These are phyloP conservation scores for Sitta carolinensis DNA, from an alignment of 2,797 vertebrate species.

Conservation along the genomic window DNA sequence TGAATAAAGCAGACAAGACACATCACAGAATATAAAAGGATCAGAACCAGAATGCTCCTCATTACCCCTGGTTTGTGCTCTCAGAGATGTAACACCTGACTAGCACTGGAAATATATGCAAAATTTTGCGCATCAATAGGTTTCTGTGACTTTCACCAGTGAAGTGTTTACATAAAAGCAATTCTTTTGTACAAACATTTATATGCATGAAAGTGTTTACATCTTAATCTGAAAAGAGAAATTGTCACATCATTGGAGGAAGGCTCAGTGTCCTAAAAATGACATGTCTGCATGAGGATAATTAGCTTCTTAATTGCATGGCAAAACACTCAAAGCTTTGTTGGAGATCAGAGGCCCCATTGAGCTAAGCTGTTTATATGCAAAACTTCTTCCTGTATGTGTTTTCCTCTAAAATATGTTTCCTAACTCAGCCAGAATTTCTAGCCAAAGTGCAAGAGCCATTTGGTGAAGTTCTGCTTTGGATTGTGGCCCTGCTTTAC, in stretches of 20 bases:
- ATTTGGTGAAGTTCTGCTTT: not conserved
- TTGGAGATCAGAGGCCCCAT: not conserved
- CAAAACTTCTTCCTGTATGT: not conserved
- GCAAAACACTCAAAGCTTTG: not conserved
- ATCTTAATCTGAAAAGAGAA: not conserved
- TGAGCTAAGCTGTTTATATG: not conserved
- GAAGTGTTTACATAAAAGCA: not conserved
- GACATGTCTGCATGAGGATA: not conserved
- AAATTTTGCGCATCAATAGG: not conserved
- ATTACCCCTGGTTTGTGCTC: not conserved
- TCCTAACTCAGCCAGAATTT: not conserved
- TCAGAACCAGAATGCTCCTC: not conserved
- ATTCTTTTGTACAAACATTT: not conserved
- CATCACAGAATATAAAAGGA: slow-evolving; percentile 34
- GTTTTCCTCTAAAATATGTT: not conserved
- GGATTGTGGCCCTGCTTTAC: not conserved
- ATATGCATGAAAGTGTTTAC: not conserved
- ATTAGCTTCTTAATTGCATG: not conserved
- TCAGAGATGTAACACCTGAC: not conserved
- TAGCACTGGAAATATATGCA: not conserved
- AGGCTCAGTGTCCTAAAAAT: not conserved
- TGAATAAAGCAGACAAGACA: slow-evolving; percentile 41
- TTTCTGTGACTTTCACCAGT: not conserved
- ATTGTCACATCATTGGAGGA: not conserved
- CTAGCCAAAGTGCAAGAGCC: not conserved